Conservation (phyloP, 2,888 invertebrate species). For the Mycalesis mineus region DNA sequence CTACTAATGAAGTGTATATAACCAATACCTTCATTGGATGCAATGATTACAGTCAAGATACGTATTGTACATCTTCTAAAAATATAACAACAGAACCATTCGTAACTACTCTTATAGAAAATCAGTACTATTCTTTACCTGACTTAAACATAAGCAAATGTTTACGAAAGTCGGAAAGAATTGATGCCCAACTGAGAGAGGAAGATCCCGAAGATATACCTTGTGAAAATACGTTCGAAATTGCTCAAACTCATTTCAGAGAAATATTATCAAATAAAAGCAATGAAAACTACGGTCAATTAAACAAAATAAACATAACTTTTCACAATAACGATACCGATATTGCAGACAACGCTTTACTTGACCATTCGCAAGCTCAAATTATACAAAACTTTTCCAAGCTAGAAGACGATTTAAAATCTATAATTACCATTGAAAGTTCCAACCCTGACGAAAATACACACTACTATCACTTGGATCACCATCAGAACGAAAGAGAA, state of each 20-base stretch:
- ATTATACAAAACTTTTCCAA: slow-evolving; percentile 59
- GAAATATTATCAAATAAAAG: slow-evolving; percentile 59
- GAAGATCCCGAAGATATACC: slow-evolving; percentile 67
- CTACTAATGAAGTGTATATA: slow-evolving; percentile 59
- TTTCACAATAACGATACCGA: slow-evolving; percentile 13
- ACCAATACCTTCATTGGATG: slow-evolving; percentile 65
- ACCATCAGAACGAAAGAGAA: slow-evolving; percentile 73
- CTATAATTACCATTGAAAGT: slow-evolving; percentile 68
- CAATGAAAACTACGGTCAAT: slow-evolving; percentile 62
- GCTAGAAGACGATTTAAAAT: slow-evolving; percentile 70
- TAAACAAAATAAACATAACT: slow-evolving; percentile 52
- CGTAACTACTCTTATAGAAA: slow-evolving; percentile 77
- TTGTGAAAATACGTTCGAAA: slow-evolving; percentile 67
- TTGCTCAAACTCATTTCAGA: slow-evolving; percentile 63
- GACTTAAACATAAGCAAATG: slow-evolving; percentile 84
- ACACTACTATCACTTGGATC: slow-evolving; percentile 53
- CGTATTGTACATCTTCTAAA: slow-evolving; percentile 60
- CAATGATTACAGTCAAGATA: slow-evolving; percentile 60
- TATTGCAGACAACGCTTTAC: slow-evolving; percentile 38
- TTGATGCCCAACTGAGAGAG: slow-evolving; percentile 82
- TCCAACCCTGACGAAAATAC: slow-evolving; percentile 60
- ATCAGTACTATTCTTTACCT: slow-evolving; percentile 84
- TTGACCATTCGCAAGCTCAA: slow-evolving; percentile 56
- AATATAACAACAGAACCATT: slow-evolving; percentile 73
- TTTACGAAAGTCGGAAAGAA: slow-evolving; percentile 83